Evolutionary conservation across 2,888 invertebrate species (phyloP), one percentile per base, ranked within the genome.

Genomic region (Cataglyphis livida): DNA sequence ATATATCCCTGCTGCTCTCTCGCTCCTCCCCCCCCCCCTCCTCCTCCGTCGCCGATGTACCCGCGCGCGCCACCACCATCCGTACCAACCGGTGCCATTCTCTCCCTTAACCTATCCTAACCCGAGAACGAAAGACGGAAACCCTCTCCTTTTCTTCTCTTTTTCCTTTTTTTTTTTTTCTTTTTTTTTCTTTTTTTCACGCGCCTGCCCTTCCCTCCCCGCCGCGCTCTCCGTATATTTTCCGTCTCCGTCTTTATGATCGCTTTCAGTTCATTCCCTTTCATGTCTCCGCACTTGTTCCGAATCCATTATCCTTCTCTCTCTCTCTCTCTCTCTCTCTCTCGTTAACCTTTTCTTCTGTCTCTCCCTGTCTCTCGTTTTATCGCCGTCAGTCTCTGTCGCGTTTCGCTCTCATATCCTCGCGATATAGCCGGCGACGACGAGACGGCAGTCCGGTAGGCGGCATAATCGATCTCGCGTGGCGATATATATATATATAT

Each of bases 61-160:
- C 38, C 83, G 76, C 79, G 71, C 78, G 81, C 75, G 57, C 38
- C 41, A 3, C 41, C 68, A 65, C 25, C 25, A 25, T 82, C 88
- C 91, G 92, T 92, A 92, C 93, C 92, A 90, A 91, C 87, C 88
- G 89, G 92, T 92, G 91, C 92, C 87, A 84, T 81, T 88, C 88
- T 91, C 88, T 91, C 88, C 88, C 89, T 90, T 91, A 90, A 90
- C 90, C 90, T 89, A 88, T 84, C 90, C 88, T 88, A 90, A 91
- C 90, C 87, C 86, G 81, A 86, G 76, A 70, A 25, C 71, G 66
- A 87, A 82, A 82, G 84, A 88, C 84, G 88, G 88, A 89, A 41
- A 62, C 59, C 51, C 54, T 54, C 65, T 21, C 21, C 57, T 57
- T 73, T 61, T n/a, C 12, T 35, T 38, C 10, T 70, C 18, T 41